phyloP scores from a whole-genome alignment of 1,140 invertebrate species.

The Drosophila virilis region DNA sequence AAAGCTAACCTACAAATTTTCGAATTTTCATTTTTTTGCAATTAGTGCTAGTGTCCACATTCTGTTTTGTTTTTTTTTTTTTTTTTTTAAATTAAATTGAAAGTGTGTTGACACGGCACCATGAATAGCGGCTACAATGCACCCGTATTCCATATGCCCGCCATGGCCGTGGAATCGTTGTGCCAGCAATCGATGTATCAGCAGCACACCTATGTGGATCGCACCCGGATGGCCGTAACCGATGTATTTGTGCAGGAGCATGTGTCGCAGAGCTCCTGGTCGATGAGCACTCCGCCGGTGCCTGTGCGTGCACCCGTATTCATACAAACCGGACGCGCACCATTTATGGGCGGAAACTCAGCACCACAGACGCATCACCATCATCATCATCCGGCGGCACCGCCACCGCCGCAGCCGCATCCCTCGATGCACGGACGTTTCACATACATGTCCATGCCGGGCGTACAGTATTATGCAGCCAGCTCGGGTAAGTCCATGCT shows the following conservation, averaged over 20 bases:
- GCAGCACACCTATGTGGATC: slow-evolving; percentile 64
- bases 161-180: slow-evolving; percentile 51
- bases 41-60: background rate
- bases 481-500: slow-evolving; percentile 42
- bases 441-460: slow-evolving; percentile 43
- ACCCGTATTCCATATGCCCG: slow-evolving; percentile 37
- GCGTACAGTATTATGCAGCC: slow-evolving; percentile 56
- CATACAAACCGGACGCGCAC: slow-evolving; percentile 3
- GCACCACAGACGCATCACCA: background rate
- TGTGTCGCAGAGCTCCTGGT: slow-evolving; percentile 61
- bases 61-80: slow-evolving; percentile 1
- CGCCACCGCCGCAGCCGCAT: background rate
- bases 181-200: slow-evolving; percentile 65
- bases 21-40: background rate
- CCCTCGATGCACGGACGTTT: slow-evolving; percentile 6
- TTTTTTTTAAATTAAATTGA: background rate
- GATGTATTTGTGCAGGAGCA: slow-evolving; percentile 67
- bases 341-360: background rate
- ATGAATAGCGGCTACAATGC: slow-evolving; percentile 27
- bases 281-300: slow-evolving; percentile 27
- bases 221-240: slow-evolving; percentile 49
- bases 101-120: background rate
- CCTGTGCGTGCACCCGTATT: slow-evolving; percentile 19
- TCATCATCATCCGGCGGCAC: background rate
- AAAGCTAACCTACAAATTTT: slow-evolving; percentile 16